Percentiles rank a stretch among this genome's conserved stretches.
Evolutionary conservation across 2,113 vertebrate species (phyloP).

Genomic region (Myrmophylax atrothorax): DNA sequence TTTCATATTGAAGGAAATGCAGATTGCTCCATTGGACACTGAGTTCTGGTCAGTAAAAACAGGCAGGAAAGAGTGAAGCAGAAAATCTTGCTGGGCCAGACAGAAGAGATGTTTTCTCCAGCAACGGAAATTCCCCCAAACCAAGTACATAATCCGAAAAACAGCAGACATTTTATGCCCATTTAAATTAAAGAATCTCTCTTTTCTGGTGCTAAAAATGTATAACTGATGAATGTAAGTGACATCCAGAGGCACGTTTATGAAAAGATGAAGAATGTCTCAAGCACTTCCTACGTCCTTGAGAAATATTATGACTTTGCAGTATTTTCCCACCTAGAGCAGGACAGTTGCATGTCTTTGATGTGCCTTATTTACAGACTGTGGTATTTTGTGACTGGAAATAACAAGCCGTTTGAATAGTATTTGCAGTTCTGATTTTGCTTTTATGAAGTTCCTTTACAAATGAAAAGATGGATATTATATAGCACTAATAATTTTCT

Average conservation of each 20-base stretch:
- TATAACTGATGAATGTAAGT: not conserved
- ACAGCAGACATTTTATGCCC: not conserved
- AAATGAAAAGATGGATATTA: not conserved
- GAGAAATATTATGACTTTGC: not conserved
- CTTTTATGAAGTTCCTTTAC: not conserved
- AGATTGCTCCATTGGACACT: not conserved
- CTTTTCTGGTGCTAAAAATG: not conserved
- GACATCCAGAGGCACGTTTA: not conserved
- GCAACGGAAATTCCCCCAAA: not conserved
- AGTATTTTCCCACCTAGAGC: not conserved
- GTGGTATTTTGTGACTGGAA: constrained; percentile 16
- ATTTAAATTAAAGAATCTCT: not conserved
- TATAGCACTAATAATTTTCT: not conserved
- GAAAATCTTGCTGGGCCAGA: not conserved
- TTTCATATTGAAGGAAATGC: not conserved
- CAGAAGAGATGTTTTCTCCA: not conserved
- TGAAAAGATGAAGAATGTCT: not conserved
- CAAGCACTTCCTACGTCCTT: not conserved
- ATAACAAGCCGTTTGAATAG: not conserved
- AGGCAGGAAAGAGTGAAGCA: not conserved
- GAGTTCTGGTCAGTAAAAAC: not conserved
- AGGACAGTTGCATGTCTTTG: constrained; percentile 7
- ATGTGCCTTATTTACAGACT: constrained; percentile 22
- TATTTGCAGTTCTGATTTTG: constrained; percentile 19
- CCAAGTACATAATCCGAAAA: not conserved